These are phyloP conservation scores for Oxygymnocypris stewartii DNA, from an alignment of 2,113 vertebrate species.

Conservation along the genomic window DNA sequence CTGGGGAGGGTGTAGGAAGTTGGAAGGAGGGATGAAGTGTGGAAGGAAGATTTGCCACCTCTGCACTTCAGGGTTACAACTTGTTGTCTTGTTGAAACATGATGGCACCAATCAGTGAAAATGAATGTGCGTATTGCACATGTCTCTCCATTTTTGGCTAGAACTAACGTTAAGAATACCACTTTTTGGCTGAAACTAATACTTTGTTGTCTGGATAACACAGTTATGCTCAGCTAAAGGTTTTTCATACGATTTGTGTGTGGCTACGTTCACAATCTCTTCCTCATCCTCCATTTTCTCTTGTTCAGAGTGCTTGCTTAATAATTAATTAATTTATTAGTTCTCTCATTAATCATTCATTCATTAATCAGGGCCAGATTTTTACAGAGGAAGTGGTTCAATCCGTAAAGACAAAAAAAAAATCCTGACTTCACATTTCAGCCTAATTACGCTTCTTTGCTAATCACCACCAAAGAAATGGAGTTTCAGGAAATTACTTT, in stretches of 20 bases:
- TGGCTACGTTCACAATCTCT: slow-evolving; percentile 20
- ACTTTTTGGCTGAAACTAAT: not conserved
- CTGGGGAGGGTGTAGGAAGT: slow-evolving; percentile 50
- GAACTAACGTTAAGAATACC: not conserved
- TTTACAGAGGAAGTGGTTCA: slow-evolving; percentile 76
- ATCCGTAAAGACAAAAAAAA: slow-evolving; percentile 67
- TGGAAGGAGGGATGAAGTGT: slow-evolving; percentile 34
- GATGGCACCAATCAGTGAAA: not conserved
- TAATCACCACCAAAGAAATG: slow-evolving; percentile 79
- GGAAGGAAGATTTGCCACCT: slow-evolving; percentile 12
- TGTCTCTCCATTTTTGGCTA: not conserved
- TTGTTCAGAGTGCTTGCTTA: slow-evolving; percentile 76
- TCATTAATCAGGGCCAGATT: slow-evolving; percentile 80
- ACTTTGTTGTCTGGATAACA: slow-evolving; percentile 1
- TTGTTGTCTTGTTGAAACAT: slow-evolving; percentile 1
- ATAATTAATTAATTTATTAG: slow-evolving; percentile 84
- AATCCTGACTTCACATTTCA: slow-evolving; percentile 79
- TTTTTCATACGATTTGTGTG: not conserved
- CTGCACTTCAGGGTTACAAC: slow-evolving; percentile 14
- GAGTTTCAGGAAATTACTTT: slow-evolving; percentile 77
- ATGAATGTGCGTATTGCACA: not conserved
- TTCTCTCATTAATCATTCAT: slow-evolving; percentile 81
- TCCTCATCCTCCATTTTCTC: slow-evolving; percentile 60
- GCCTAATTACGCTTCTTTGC: slow-evolving; percentile 77
- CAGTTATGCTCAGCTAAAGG: not conserved